phyloP scores from a whole-genome alignment of 2,888 invertebrate species.

The Aphodius granarius region DNA sequence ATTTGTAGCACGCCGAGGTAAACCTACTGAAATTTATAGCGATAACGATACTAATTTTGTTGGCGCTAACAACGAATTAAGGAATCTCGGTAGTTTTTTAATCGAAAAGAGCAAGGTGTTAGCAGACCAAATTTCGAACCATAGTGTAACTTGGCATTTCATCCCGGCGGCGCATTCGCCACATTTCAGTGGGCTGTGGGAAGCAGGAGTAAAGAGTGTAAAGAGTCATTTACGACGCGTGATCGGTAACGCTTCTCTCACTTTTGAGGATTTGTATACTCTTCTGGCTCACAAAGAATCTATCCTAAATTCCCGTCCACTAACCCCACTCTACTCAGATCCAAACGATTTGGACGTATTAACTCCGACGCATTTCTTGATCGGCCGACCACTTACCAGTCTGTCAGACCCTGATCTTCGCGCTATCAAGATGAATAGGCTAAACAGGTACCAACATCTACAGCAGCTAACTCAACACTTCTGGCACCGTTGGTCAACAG shows the following conservation, averaged over 20 bases:
- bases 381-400: slow-evolving; percentile 33
- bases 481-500: slow-evolving; percentile 36
- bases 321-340: slow-evolving; percentile 36
- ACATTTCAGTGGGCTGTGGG: slow-evolving; percentile 46
- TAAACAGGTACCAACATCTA: slow-evolving; percentile 35
- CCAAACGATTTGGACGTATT: slow-evolving; percentile 37
- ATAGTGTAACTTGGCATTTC: neutral
- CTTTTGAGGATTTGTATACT: slow-evolving; percentile 41
- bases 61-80: neutral
- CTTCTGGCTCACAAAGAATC: slow-evolving; percentile 42
- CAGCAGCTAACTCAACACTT: slow-evolving; percentile 36
- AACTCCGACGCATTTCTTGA: slow-evolving; percentile 42
- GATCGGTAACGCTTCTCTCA: slow-evolving; percentile 34
- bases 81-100: neutral
- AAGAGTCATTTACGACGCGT: slow-evolving; percentile 42
- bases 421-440: slow-evolving; percentile 27
- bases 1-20: slow-evolving; percentile 25
- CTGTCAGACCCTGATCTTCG: slow-evolving; percentile 31
- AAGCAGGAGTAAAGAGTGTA: slow-evolving; percentile 41
- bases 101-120: neutral
- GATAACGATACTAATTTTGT: slow-evolving; percentile 15
- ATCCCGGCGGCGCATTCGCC: slow-evolving; percentile 29
- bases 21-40: slow-evolving; percentile 13
- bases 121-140: neutral
- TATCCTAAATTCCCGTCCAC: slow-evolving; percentile 42